Conservation (phyloP, 2,797 vertebrate genomes). For the Rousettus madagascariensis region DNA sequence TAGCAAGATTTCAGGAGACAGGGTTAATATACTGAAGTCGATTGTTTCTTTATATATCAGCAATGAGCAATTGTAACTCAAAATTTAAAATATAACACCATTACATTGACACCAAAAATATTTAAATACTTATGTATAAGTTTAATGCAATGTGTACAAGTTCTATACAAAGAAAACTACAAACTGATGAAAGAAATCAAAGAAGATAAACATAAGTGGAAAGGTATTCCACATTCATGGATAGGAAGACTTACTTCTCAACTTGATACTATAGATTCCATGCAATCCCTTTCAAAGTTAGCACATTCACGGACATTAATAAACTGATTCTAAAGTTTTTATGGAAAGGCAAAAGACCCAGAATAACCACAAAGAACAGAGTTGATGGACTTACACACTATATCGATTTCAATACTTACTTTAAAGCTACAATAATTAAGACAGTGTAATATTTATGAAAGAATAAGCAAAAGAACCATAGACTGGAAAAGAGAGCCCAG, state of each 20-base stretch:
- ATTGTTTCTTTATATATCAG: neutral
- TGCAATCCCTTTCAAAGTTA: neutral
- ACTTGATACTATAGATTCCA: neutral
- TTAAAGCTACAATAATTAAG: neutral
- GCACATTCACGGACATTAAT: neutral
- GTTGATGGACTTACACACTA: neutral
- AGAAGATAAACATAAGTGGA: too few relatives aligned
- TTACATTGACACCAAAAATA: neutral
- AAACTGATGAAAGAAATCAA: too few relatives aligned
- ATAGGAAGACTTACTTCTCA: neutral
- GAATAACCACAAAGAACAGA: neutral
- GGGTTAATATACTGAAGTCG: neutral
- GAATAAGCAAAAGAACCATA: neutral
- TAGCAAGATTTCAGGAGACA: neutral
- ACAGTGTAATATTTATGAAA: neutral
- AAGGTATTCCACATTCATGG: too few relatives aligned
- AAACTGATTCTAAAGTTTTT: neutral
- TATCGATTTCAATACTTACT: neutral
- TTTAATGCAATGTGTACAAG: neutral
- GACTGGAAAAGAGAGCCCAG: neutral
- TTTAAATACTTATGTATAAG: neutral
- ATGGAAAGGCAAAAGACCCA: neutral
- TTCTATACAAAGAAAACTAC: neutral
- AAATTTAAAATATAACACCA: neutral
- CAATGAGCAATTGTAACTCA: neutral